These are phyloP conservation scores for Nipponacmea schrenckii DNA, from an alignment of 2,888 invertebrate species.

Conservation along the genomic window DNA sequence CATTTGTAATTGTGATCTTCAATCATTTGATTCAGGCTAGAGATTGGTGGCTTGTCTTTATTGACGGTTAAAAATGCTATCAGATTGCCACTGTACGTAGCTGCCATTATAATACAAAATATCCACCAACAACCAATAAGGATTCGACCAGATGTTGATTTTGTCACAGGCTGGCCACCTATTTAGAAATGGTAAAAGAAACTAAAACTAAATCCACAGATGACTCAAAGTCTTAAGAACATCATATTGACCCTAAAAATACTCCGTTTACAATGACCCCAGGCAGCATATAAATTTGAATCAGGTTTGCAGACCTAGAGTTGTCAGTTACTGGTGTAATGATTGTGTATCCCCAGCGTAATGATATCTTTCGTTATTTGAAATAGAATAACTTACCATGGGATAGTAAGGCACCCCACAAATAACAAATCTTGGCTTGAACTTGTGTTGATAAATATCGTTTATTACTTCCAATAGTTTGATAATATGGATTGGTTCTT, in stretches of 20 bases:
- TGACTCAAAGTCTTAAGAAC: too few relatives aligned
- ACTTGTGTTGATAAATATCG: background rate
- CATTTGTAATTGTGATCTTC: background rate
- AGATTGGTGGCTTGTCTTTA: background rate
- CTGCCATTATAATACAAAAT: constrained; percentile 3
- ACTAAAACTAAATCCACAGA: too few relatives aligned
- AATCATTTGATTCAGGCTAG: background rate
- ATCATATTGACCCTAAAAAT: too few relatives aligned
- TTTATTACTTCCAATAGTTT: background rate
- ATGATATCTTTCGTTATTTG: too few relatives aligned
- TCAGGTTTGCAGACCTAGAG: too few relatives aligned
- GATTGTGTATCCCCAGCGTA: too few relatives aligned
- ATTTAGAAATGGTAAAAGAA: background rate
- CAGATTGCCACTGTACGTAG: background rate
- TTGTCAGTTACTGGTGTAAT: too few relatives aligned
- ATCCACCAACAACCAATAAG: background rate
- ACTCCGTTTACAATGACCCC: too few relatives aligned
- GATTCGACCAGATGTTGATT: background rate
- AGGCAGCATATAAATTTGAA: too few relatives aligned
- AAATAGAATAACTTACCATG: background rate
- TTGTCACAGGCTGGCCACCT: background rate
- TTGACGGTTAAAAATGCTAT: background rate
- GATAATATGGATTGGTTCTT: constrained; percentile 43
- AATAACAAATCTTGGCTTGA: background rate
- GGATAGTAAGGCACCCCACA: background rate